Evolutionary conservation across 2,888 invertebrate genomes (phyloP).

Genomic region (Lagria hirta): DNA sequence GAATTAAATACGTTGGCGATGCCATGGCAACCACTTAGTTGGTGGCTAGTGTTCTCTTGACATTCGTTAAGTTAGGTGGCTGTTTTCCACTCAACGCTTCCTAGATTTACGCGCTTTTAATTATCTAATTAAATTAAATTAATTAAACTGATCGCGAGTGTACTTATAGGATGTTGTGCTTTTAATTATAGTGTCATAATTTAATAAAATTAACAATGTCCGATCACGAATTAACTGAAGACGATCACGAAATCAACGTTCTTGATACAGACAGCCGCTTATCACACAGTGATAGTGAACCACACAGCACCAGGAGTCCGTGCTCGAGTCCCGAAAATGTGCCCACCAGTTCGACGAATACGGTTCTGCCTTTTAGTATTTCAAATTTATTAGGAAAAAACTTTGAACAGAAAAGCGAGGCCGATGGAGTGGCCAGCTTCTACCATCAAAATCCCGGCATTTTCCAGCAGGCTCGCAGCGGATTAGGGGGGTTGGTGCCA

Average conservation of each 20-base stretch:
- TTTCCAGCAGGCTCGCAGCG: constrained; percentile 45
- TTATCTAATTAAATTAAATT: constrained; percentile 5
- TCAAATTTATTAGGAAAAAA: constrained; percentile 77
- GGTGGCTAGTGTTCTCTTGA: constrained; percentile 46
- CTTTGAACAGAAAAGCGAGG: constrained; percentile 63
- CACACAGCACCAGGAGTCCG: constrained; percentile 53
- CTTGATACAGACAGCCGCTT: constrained; percentile 65
- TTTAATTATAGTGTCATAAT: constrained; percentile 3
- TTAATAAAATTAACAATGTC: constrained; percentile 41
- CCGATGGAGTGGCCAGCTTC: constrained; percentile 34
- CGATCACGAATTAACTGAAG: constrained; percentile 57
- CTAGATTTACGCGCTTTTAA: constrained; percentile 16
- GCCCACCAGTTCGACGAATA: constrained; percentile 55
- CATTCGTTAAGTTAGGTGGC: constrained; percentile 38
- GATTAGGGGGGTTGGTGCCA: constrained; percentile 49
- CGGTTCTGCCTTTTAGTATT: constrained; percentile 76
- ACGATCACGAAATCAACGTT: constrained; percentile 70
- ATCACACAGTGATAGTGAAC: constrained; percentile 64
- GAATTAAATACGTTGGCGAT: constrained; percentile 48
- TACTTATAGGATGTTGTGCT: not conserved
- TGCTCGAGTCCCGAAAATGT: constrained; percentile 57
- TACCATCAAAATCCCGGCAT: constrained; percentile 44
- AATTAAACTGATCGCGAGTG: constrained; percentile 1
- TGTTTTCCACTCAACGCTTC: constrained; percentile 23
- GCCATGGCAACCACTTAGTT: constrained; percentile 53